Conservation (phyloP, 2,888 invertebrate genomes). For the Cryptops parisi region DNA sequence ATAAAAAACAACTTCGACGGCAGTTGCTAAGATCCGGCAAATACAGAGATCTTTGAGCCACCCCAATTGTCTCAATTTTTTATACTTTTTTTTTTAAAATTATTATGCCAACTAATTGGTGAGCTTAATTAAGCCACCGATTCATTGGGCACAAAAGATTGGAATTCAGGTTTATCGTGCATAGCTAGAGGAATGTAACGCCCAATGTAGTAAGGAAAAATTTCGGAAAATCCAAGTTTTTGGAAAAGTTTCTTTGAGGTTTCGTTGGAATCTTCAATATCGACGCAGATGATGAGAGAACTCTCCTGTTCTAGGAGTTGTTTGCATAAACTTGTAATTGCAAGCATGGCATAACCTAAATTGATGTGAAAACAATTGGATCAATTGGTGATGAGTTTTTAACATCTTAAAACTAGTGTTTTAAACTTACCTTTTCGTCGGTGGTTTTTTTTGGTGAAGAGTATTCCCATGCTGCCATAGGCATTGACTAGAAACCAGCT, state of each 20-base stretch:
- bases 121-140: no score
- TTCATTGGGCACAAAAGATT: neutral
- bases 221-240: neutral
- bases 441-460: constrained; percentile 3
- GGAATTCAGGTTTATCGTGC: neutral
- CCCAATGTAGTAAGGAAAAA: neutral
- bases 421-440: neutral
- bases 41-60: no score
- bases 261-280: constrained; percentile 2
- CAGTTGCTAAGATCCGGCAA: no score
- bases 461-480: constrained; percentile 2
- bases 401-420: neutral
- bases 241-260: neutral
- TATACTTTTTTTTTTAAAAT: no score
- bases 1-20: no score
- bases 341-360: constrained; percentile 1
- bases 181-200: neutral
- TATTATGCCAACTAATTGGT: no score
- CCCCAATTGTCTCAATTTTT: no score
- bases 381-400: neutral
- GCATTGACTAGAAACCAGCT: constrained; percentile 2
- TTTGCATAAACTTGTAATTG: neutral
- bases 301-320: neutral
- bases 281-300: neutral
- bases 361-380: neutral